Percentiles rank a stretch among this genome's conserved stretches.
These are phyloP conservation scores for Lutraria lutraria DNA, from an alignment of 2,888 invertebrate species.

Conservation along the genomic window DNA sequence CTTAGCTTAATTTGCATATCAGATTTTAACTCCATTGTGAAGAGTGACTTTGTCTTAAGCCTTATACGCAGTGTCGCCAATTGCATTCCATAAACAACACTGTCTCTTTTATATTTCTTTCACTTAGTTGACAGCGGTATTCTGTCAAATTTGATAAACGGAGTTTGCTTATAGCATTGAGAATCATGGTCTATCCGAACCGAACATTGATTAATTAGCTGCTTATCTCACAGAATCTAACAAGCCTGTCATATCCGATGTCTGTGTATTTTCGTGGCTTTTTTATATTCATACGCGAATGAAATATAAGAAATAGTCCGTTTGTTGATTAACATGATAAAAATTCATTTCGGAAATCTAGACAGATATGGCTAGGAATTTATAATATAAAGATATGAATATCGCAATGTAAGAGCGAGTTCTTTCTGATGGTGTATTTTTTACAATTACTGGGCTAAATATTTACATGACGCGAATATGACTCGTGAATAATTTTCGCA, in stretches of 20 bases:
- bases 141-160: conserved; percentile 16
- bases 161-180: conserved; percentile 14
- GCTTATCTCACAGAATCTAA: conserved; percentile 35
- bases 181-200: background rate
- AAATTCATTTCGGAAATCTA: conserved; percentile 8
- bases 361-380: background rate
- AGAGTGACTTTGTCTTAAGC: conserved; percentile 35
- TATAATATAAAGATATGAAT: conserved; percentile 23
- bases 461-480: conserved; percentile 35
- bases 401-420: background rate
- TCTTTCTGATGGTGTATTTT: conserved; percentile 7
- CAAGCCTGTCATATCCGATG: conserved; percentile 37
- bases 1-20: conserved; percentile 38
- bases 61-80: conserved; percentile 30
- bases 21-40: conserved; percentile 17
- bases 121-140: conserved; percentile 30
- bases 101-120: conserved; percentile 19
- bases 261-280: conserved; percentile 31
- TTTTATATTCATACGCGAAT: conserved; percentile 31
- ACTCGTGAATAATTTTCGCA: conserved; percentile 65
- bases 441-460: background rate
- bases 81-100: conserved; percentile 11
- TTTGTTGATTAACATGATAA: conserved; percentile 40
- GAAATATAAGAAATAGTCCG: conserved; percentile 50
- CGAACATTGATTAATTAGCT: conserved; percentile 41